Base-by-base conservation (phyloP, 2,888 invertebrate species). In the Petrolisthes cinctipes region DNA sequence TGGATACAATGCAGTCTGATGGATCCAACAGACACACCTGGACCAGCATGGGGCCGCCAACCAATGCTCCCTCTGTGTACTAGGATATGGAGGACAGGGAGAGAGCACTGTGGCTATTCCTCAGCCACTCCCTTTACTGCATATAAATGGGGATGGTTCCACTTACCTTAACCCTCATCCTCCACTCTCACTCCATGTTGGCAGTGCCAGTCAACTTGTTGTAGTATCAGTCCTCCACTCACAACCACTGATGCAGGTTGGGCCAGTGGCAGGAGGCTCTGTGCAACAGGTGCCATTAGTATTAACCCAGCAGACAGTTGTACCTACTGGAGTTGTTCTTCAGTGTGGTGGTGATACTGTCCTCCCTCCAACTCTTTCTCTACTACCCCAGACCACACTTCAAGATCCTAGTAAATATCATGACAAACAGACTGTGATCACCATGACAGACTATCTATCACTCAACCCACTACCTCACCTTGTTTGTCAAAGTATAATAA, bases 401-500 rank as follows among this genome's bases (percentile, higher is more conserved):
- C n/a, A 71, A 54, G 73, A 73, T 17, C 20, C 68, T 14, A 17
- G 17, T 73, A 81, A 61, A 14, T 68, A 53, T 51, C 73, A 71
- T 23, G 81, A 56, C 68, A 86, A 81, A 56, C 85, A 86, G n/a
- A 20, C 85, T 37, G 57, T 86, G 14, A 71, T 71, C 57, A 61
- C 84, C 14, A 84, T 84, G 84, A 78, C 84, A 11, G 76, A 78
- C 57, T 17, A 78, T 37, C 61, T 84, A 5, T 51, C 84, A n/a
- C 37, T 61, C 57, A 75, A 78, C 14, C 61, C 61, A 61, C 66
- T 7, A 81, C 61, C 61, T 61, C 9, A 61, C 23, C 56, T n/a
- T n/a, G n/a, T n/a, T n/a, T n/a, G n/a, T n/a, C n/a, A n/a, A n/a
- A n/a, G n/a, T n/a, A n/a, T n/a, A n/a, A n/a, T n/a, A n/a, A n/a